Conservation (phyloP, 2,113 vertebrate genomes). For the Eptatretus burgeri region DNA sequence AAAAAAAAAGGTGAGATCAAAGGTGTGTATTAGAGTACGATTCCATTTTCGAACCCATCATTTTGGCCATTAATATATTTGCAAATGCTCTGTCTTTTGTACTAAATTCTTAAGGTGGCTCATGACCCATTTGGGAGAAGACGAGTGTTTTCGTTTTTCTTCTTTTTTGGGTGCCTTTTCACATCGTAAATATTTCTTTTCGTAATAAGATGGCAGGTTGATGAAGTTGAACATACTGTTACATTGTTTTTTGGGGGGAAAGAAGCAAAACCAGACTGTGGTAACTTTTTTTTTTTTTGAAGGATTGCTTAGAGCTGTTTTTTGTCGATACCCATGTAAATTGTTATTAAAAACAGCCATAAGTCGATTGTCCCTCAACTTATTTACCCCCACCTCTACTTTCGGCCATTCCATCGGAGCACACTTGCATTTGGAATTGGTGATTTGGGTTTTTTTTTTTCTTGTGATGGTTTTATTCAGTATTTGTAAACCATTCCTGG, state of each 20-base stretch:
- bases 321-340: slow-evolving; percentile 3
- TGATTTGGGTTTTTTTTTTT: too few relatives aligned
- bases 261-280: too few relatives aligned
- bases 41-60: background rate
- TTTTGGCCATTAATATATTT: slow-evolving; percentile 3
- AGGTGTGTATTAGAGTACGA: background rate
- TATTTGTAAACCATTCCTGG: too few relatives aligned
- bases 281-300: background rate
- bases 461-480: too few relatives aligned
- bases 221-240: slow-evolving; percentile 2
- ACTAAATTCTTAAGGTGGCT: slow-evolving; percentile 2
- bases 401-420: too few relatives aligned
- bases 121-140: background rate
- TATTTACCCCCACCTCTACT: too few relatives aligned
- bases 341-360: slow-evolving; percentile 6
- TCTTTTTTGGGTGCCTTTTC: slow-evolving; percentile 1
- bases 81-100: background rate
- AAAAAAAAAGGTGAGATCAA: background rate
- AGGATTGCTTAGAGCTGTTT: slow-evolving; percentile 3
- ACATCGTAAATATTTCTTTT: background rate
- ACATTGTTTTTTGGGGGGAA: background rate
- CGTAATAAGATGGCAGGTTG: background rate
- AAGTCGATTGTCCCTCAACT: background rate
- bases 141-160: background rate
- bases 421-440: too few relatives aligned